Conservation (phyloP, 2,888 invertebrate genomes). For the Dicycla oo region DNA sequence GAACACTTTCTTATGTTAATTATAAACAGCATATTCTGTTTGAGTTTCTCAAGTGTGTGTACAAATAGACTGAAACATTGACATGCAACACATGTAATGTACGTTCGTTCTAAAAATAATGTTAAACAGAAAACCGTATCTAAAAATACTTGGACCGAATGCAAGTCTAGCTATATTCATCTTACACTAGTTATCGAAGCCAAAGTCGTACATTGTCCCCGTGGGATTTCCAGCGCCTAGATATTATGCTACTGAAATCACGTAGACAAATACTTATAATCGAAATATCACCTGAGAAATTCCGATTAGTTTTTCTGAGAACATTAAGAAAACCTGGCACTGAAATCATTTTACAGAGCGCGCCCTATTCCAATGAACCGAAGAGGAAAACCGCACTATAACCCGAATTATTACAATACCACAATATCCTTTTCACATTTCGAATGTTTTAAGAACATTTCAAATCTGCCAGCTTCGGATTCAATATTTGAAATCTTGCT, state of each 20-base stretch:
- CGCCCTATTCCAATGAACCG: constrained; percentile 65
- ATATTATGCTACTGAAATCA: constrained; percentile 22
- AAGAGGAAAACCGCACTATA: constrained; percentile 67
- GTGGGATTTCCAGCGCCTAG: constrained; percentile 8
- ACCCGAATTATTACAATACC: constrained; percentile 56
- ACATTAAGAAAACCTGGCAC: constrained; percentile 63
- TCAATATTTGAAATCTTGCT: constrained; percentile 38
- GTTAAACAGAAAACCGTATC: constrained; percentile 27
- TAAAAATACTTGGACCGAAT: constrained; percentile 41
- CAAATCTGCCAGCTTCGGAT: constrained; percentile 48
- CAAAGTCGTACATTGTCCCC: background rate
- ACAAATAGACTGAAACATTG: constrained; percentile 46
- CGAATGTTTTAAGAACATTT: constrained; percentile 51
- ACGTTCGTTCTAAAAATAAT: constrained; percentile 47
- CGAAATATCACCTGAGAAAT: constrained; percentile 33
- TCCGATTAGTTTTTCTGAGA: constrained; percentile 60
- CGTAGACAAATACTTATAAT: constrained; percentile 14
- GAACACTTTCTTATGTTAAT: constrained; percentile 51
- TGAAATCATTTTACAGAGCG: constrained; percentile 48
- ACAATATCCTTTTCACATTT: constrained; percentile 37
- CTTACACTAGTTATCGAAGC: background rate
- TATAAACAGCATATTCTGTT: constrained; percentile 48
- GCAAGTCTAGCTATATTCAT: constrained; percentile 7
- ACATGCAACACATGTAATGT: constrained; percentile 51
- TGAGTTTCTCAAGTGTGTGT: constrained; percentile 47